Percentiles rank a stretch among this genome's conserved stretches.
Conservation (phyloP, 2,797 vertebrate genomes). For the Sebastes cheni region DNA sequence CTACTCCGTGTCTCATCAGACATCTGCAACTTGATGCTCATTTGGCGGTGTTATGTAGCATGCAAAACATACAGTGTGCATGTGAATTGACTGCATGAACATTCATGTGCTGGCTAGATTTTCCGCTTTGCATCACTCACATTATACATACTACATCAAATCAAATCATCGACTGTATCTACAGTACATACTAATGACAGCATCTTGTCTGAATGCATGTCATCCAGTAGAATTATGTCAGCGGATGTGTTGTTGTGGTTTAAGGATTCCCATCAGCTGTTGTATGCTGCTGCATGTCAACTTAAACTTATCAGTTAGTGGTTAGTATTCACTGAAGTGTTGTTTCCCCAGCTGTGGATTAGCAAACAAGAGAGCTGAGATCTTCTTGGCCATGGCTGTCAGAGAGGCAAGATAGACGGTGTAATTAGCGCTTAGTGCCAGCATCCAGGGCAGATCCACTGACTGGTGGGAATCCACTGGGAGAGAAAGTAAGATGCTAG, state of each 20-base stretch:
- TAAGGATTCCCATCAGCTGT: constrained; percentile 46
- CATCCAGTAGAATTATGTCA: constrained; percentile 20
- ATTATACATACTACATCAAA: constrained; percentile 36
- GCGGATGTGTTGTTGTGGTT: constrained; percentile 26
- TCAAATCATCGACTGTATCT: constrained; percentile 23
- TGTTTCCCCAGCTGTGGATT: constrained; percentile 61
- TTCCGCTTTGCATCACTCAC: constrained; percentile 26
- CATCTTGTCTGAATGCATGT: constrained; percentile 5
- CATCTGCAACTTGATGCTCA: constrained; percentile 37
- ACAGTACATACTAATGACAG: not conserved
- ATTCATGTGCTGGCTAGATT: constrained; percentile 6
- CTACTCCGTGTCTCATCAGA: constrained; percentile 13
- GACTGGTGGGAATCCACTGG: constrained; percentile 61
- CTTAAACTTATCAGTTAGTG: constrained; percentile 42
- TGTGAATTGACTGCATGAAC: constrained; percentile 1
- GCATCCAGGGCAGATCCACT: constrained; percentile 60
- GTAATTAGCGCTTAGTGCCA: constrained; percentile 76
- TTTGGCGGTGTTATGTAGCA: constrained; percentile 30
- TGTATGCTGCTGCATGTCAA: constrained; percentile 44
- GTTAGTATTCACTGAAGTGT: constrained; percentile 50
- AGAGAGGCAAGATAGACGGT: constrained; percentile 60
- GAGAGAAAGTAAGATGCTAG: constrained; percentile 49
- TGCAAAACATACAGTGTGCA: not conserved
- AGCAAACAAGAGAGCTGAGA: constrained; percentile 53
- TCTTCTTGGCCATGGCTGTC: constrained; percentile 57